Conservation (phyloP, 1,140 invertebrate genomes). For the Saccostrea cuccullata region DNA sequence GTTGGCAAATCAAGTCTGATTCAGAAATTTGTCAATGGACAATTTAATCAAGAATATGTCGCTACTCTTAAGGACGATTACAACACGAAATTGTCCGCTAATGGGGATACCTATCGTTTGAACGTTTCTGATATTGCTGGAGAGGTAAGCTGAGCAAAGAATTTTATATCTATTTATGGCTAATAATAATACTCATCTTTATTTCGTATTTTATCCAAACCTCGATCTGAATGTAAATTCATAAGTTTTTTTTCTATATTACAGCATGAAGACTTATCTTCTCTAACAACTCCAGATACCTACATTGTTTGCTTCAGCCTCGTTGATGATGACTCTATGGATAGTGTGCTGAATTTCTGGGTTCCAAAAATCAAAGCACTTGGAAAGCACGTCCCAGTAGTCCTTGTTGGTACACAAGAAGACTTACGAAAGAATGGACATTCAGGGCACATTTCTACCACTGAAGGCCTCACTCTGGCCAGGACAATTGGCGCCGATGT, state of each 20-base stretch:
- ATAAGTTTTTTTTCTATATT: constrained; percentile 36
- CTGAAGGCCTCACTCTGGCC: constrained; percentile 88
- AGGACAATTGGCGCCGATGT: constrained; percentile 85
- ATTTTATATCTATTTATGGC: neutral
- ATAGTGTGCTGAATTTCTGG: constrained; percentile 96
- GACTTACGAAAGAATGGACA: constrained; percentile 52
- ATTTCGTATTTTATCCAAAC: neutral
- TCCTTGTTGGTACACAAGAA: constrained; percentile 84
- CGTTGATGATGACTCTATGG: constrained; percentile 97
- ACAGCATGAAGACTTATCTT: constrained; percentile 79
- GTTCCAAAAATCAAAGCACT: constrained; percentile 81
- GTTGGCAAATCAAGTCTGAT: constrained; percentile 84
- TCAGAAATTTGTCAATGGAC: constrained; percentile 31
- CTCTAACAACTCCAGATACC: constrained; percentile 94
- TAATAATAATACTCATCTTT: neutral
- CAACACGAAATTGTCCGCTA: constrained; percentile 64
- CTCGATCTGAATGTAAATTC: neutral
- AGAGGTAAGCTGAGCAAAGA: constrained; percentile 62
- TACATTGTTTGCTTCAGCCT: constrained; percentile 99
- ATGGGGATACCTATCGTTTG: constrained; percentile 67
- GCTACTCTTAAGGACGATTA: constrained; percentile 59
- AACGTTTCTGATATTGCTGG: constrained; percentile 73
- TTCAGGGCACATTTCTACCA: constrained; percentile 81
- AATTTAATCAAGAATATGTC: constrained; percentile 42
- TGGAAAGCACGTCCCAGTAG: constrained; percentile 84